Evolutionary conservation across 2,113 vertebrate genomes (phyloP), one percentile per base, ranked within the genome.

Genomic region (Zapus hudsonius): DNA sequence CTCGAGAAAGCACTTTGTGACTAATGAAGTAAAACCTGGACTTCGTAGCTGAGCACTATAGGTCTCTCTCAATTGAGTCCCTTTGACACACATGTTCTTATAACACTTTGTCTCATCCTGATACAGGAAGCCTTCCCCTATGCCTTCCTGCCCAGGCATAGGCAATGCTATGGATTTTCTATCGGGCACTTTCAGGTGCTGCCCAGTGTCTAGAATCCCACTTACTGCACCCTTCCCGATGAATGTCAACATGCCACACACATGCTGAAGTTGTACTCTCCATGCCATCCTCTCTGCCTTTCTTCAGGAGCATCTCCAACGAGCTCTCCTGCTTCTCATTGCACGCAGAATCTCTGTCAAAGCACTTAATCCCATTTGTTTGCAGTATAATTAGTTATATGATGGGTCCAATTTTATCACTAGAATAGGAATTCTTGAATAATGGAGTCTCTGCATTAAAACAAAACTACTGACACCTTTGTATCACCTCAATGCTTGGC

Each of bases 301-400:
- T 47, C 23, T 83, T 69, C 33, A 83, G 23, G 59, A 76, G 25
- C 44, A 80, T 29, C 40, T 90, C 27, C 74, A 12, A 44, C 40
- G 79, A 73, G 83, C 81, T 73, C 52, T 22, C 23, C 1, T 91
- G 72, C 47, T 81, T 63, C 52, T 15, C 52, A 57, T 42, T 63
- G 55, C 22, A 76, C 31, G 29, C 0, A 4, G 36, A 67, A 2
- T 61, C 40, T 90, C 55, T 93, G 72, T 84, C 40, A 84, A 79
- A 89, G n/a, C 63, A 90, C 63, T 93, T 84, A 40, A 61, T 87
- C 55, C 63, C 64, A 89, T 84, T 57, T 84, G 17, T 63, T 89
- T 89, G 85, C 27, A 69, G 23, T 67, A 47, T 90, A 91, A 89
- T 85, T 91, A 44, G 17, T 79, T 94, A 67, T 36, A 42, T 47